phyloP scores from a whole-genome alignment of 2,888 invertebrate genomes.

The Catocala fraxini region DNA sequence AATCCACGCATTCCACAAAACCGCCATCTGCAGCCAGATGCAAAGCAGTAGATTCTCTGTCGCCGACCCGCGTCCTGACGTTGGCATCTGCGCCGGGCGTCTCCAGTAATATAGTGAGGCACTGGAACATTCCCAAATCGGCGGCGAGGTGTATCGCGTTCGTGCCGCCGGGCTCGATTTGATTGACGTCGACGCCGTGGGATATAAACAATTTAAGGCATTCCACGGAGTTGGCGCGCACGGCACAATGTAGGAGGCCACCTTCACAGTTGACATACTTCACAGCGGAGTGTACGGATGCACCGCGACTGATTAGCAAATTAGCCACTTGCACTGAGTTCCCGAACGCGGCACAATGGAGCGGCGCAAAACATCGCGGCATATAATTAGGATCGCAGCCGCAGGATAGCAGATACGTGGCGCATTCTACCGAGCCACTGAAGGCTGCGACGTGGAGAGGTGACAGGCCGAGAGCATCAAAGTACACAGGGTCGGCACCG shows the following conservation, averaged over 20 bases:
- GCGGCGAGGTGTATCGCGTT: conserved; percentile 94
- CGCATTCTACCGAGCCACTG: conserved; percentile 92
- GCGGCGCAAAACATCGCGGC: conserved; percentile 92
- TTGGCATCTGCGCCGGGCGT: conserved; percentile 91
- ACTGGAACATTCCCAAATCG: conserved; percentile 92
- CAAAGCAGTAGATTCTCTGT: conserved; percentile 92
- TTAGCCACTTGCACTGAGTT: conserved; percentile 94
- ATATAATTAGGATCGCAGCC: conserved; percentile 91
- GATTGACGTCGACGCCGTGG: conserved; percentile 92
- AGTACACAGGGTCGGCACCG: conserved; percentile 91
- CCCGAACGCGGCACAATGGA: conserved; percentile 97
- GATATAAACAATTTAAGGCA: conserved; percentile 92
- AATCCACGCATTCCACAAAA: conserved; percentile 93
- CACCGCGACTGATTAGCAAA: conserved; percentile 91
- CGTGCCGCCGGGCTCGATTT: conserved; percentile 91
- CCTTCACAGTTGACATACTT: conserved; percentile 91
- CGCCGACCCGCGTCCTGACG: conserved; percentile 90
- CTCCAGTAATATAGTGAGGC: conserved; percentile 91
- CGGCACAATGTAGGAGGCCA: conserved; percentile 94
- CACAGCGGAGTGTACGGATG: conserved; percentile 90
- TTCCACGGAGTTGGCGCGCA: conserved; percentile 94
- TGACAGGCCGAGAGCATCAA: conserved; percentile 91
- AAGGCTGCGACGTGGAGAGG: conserved; percentile 93
- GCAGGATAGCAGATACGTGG: conserved; percentile 90
- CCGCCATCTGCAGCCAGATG: conserved; percentile 97